Evolutionary conservation across 1,140 invertebrate species (phyloP).

Genomic region (Bombus huntii): DNA sequence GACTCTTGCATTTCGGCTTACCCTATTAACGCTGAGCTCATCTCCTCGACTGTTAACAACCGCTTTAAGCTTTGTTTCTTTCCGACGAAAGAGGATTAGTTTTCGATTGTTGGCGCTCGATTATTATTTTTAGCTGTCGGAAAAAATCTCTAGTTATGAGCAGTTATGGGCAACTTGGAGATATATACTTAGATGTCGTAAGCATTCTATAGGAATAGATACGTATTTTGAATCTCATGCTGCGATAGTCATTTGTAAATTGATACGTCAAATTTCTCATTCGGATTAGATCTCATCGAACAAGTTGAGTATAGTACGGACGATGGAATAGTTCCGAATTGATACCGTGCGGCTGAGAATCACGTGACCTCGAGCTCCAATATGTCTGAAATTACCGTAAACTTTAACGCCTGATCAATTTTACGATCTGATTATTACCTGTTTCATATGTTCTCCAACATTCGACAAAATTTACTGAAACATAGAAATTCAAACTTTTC

Average conservation of each 20-base stretch:
- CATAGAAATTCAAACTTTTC: background rate
- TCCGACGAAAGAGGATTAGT: too few species aligned
- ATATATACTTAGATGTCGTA: background rate
- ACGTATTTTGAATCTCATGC: background rate
- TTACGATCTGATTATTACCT: too few species aligned
- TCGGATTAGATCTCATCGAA: too few species aligned
- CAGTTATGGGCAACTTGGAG: rapidly evolving
- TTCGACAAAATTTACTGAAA: background rate
- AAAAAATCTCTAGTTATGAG: background rate
- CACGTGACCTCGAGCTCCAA: too few species aligned
- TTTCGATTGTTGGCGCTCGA: background rate
- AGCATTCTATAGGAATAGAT: background rate
- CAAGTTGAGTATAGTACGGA: too few species aligned
- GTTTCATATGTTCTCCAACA: background rate
- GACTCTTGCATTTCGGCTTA: slow-evolving; percentile 4
- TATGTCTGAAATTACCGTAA: background rate
- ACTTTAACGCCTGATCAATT: too few species aligned
- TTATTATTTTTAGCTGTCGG: background rate
- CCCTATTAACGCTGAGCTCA: background rate
- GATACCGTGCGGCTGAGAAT: too few species aligned
- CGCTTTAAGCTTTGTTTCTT: background rate
- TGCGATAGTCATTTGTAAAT: too few species aligned
- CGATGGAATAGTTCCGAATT: too few species aligned
- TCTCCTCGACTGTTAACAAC: background rate
- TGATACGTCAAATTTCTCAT: background rate